Evolutionary conservation across 2,113 vertebrate genomes (phyloP).

Genomic region (Tringa solitaria): DNA sequence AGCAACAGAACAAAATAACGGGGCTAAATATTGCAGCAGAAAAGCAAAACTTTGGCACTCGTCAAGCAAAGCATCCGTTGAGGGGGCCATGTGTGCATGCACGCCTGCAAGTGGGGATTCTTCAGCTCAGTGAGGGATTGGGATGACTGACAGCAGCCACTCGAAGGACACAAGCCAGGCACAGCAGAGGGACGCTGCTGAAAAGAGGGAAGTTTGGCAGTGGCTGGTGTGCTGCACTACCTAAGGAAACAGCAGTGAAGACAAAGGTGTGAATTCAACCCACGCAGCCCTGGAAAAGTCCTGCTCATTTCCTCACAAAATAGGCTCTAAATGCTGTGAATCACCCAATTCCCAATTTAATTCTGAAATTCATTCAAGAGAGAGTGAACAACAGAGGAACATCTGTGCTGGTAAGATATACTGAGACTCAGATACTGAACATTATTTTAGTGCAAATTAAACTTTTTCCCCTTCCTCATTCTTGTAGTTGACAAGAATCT

Average conservation of each 20-base stretch:
- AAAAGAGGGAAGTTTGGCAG: neutral
- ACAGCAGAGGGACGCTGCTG: neutral
- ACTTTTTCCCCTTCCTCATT: neutral
- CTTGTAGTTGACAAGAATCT: neutral
- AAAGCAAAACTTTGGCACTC: neutral
- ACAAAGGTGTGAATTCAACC: neutral
- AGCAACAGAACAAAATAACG: fast-evolving
- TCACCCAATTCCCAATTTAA: constrained; percentile 36
- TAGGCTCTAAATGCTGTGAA: neutral
- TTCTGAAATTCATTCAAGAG: constrained; percentile 35
- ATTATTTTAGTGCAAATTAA: neutral
- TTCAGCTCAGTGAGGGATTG: fast-evolving
- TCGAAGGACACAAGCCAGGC: neutral
- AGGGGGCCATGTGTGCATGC: fast-evolving
- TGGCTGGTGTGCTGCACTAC: neutral
- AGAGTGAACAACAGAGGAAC: constrained; percentile 6
- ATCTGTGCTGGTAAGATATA: neutral
- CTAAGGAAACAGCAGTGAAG: neutral
- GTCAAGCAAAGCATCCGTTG: fast-evolving
- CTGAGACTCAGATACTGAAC: neutral
- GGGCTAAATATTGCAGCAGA: neutral
- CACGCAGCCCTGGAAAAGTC: neutral
- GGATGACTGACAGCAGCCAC: neutral
- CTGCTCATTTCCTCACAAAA: neutral
- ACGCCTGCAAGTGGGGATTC: fast-evolving